phyloP scores from a whole-genome alignment of 1,140 invertebrate species.

The Alviniconcha marisindica region DNA sequence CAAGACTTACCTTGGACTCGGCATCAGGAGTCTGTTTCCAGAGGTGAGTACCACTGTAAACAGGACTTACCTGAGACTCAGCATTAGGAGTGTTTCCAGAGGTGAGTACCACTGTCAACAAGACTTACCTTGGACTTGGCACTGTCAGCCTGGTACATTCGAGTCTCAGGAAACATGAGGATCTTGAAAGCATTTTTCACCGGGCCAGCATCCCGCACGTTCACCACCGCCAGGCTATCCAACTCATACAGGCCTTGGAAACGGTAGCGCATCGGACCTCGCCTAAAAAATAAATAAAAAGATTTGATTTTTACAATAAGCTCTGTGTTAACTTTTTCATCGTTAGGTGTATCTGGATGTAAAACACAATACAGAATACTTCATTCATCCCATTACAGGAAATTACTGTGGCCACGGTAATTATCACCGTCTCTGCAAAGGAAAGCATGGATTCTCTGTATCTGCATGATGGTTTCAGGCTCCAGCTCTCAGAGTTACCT shows the following conservation, averaged over 20 bases:
- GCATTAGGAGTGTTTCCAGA: too few relatives aligned
- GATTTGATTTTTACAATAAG: too few relatives aligned
- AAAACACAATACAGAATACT: too few relatives aligned
- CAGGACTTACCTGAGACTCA: background rate
- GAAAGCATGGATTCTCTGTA: conserved; percentile 94
- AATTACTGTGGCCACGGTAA: too few relatives aligned
- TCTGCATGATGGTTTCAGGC: conserved; percentile 87
- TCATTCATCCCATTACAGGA: too few relatives aligned
- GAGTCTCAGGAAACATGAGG: conserved; percentile 94
- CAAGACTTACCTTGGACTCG: too few relatives aligned
- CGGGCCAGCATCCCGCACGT: conserved; percentile 92
- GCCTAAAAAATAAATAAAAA: conserved; percentile 78
- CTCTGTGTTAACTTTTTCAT: too few relatives aligned
- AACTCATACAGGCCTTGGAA: conserved; percentile 94
- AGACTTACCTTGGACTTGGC: conserved; percentile 86
- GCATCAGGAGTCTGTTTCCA: too few relatives aligned
- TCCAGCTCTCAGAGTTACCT: conserved; percentile 94
- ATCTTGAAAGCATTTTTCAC: conserved; percentile 96
- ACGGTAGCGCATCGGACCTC: conserved; percentile 90
- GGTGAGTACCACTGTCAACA: too few relatives aligned
- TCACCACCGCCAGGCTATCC: conserved; percentile 94
- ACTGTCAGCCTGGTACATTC: conserved; percentile 93
- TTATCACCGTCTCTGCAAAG: conserved; percentile 93
- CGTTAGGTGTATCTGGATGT: too few relatives aligned
- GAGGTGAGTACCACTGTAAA: too few relatives aligned